These are phyloP conservation scores for Megalurothrips usitatus DNA, from an alignment of 2,888 invertebrate genomes.

Conservation along the genomic window DNA sequence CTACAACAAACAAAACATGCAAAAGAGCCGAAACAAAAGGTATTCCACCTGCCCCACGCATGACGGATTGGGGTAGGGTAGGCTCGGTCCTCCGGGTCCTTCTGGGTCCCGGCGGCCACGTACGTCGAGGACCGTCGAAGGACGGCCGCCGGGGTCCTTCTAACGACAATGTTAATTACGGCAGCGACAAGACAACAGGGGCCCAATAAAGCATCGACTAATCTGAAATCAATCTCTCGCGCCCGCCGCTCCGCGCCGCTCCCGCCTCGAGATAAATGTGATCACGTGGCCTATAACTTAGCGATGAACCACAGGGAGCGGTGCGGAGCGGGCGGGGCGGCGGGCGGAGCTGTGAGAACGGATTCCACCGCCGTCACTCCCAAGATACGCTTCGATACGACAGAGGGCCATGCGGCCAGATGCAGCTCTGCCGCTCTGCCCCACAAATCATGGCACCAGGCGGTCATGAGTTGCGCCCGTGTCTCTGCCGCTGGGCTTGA, in stretches of 20 bases:
- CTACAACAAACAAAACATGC: too few relatives aligned
- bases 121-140: too few relatives aligned
- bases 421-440: neutral
- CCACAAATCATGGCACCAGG: neutral
- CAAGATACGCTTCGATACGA: constrained; percentile 1
- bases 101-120: too few relatives aligned
- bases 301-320: neutral
- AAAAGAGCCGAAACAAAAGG: too few relatives aligned
- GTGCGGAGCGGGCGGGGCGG: neutral
- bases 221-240: constrained; percentile 14
- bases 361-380: neutral
- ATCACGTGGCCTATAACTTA: constrained; percentile 20
- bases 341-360: neutral
- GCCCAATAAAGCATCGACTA: constrained; percentile 23
- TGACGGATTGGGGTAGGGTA: too few relatives aligned
- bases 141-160: neutral
- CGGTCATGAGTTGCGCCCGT: too few relatives aligned
- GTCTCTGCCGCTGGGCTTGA: neutral
- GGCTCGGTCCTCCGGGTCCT: too few relatives aligned
- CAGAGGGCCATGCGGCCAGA: neutral
- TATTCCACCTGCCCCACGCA: too few relatives aligned
- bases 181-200: constrained; percentile 12
- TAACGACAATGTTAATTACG: constrained; percentile 26
- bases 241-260: neutral
- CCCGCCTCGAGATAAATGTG: neutral